Evolutionary conservation across 2,888 invertebrate genomes (phyloP).

Genomic region (Hyalella azteca): DNA sequence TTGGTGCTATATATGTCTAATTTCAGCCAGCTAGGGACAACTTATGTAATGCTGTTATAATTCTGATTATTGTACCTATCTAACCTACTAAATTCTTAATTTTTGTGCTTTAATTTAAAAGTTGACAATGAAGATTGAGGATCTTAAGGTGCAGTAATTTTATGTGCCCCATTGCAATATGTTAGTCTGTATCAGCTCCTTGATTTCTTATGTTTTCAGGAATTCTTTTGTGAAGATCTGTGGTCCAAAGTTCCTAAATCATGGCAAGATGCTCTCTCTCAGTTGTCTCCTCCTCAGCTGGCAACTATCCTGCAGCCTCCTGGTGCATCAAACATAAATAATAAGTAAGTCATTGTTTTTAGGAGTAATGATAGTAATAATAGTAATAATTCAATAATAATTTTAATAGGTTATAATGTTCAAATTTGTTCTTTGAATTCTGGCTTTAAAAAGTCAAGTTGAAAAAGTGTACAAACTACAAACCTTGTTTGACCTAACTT

Average conservation of each 20-base stretch:
- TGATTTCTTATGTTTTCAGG: conserved; percentile 39
- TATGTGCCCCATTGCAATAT: not conserved
- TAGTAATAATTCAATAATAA: not conserved
- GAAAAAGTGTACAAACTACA: too few species aligned
- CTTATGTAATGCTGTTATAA: not conserved
- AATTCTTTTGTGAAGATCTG: conserved; percentile 50
- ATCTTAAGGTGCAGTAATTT: not conserved
- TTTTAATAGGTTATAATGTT: not conserved
- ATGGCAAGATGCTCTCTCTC: conserved; percentile 40
- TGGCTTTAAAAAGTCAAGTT: not conserved
- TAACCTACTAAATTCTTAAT: not conserved
- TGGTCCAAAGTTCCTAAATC: conserved; percentile 46
- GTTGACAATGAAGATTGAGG: not conserved
- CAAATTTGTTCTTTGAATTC: not conserved
- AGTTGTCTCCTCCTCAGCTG: conserved; percentile 41
- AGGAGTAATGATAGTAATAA: not conserved
- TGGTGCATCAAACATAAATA: not conserved
- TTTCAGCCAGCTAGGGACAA: not conserved
- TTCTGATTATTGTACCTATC: not conserved
- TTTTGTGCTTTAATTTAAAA: too few species aligned
- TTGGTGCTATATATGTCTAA: too few species aligned
- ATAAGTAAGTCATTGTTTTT: not conserved
- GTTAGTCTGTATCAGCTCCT: not conserved
- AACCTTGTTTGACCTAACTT: not conserved
- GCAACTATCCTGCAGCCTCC: conserved; percentile 39